Conservation (phyloP, 2,888 invertebrate genomes). For the Elmis aenea region DNA sequence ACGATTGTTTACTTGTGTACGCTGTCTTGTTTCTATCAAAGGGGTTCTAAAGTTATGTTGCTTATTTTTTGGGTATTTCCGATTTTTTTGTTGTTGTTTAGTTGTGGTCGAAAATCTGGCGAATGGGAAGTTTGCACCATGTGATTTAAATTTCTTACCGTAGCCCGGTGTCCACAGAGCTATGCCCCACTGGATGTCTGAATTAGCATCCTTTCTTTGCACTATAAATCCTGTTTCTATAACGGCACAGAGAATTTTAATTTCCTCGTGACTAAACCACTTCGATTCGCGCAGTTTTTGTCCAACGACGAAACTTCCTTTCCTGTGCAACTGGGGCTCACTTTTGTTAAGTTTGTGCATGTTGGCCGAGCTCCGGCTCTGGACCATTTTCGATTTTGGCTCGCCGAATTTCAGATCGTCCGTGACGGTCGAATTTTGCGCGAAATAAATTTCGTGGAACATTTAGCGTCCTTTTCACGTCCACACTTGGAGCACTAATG, state of each 20-base stretch:
- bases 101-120: too few species aligned
- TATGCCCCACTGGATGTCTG: constrained; percentile 52
- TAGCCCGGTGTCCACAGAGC: constrained; percentile 68
- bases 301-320: constrained; percentile 63
- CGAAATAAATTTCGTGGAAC: constrained; percentile 13
- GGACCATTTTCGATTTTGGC: constrained; percentile 3
- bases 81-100: too few species aligned
- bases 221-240: constrained; percentile 69
- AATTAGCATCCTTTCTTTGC: constrained; percentile 50
- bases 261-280: constrained; percentile 69
- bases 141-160: constrained; percentile 52
- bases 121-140: too few species aligned
- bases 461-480: too few species aligned
- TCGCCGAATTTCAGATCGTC: too few species aligned
- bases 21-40: too few species aligned
- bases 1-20: too few species aligned
- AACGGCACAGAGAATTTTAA: constrained; percentile 66
- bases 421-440: constrained; percentile 2
- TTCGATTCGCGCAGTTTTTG: constrained; percentile 69
- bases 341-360: constrained; percentile 6
- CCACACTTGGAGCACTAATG: too few species aligned
- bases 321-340: constrained; percentile 34
- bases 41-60: too few species aligned
- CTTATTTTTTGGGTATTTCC: too few species aligned
- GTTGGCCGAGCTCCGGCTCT: constrained; percentile 7